Conservation (phyloP, 2,113 vertebrate genomes). For the Genyomyrus donnyi region DNA sequence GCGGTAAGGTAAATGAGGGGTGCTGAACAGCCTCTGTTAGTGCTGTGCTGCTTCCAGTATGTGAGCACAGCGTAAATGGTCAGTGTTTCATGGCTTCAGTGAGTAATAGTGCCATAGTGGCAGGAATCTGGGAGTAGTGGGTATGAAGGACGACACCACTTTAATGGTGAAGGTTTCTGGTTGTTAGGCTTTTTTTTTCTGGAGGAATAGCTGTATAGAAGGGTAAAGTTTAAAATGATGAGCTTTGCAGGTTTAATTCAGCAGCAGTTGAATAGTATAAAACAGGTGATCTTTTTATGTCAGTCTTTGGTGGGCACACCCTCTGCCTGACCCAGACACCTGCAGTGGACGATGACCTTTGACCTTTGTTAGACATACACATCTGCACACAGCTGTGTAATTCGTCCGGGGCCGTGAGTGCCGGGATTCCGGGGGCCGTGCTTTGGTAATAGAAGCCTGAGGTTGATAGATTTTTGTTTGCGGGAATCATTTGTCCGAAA, state of each 20-base stretch:
- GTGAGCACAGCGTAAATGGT: neutral
- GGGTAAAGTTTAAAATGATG: neutral
- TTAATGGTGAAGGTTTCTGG: neutral
- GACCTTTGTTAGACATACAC: neutral
- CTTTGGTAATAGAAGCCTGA: neutral
- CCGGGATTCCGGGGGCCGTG: neutral
- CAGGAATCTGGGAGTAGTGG: neutral
- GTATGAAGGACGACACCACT: neutral
- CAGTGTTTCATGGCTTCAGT: neutral
- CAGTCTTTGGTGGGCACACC: neutral
- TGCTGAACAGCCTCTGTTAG: neutral
- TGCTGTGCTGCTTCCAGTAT: neutral
- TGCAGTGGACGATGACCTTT: neutral
- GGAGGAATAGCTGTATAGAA: neutral
- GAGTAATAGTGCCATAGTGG: neutral
- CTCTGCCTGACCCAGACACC: neutral
- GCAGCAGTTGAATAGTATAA: neutral
- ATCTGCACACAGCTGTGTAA: neutral
- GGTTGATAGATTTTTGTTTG: neutral
- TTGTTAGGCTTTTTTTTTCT: neutral
- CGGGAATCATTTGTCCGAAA: neutral
- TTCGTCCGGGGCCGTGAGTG: neutral
- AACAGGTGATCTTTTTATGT: neutral
- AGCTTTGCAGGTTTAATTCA: neutral
- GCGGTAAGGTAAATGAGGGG: neutral